A percentile compares a stretch with the other conserved stretches of the same genome.
These are phyloP conservation scores for Odontamblyopus lacepedii DNA, from an alignment of 2,797 vertebrate species.

Conservation along the genomic window DNA sequence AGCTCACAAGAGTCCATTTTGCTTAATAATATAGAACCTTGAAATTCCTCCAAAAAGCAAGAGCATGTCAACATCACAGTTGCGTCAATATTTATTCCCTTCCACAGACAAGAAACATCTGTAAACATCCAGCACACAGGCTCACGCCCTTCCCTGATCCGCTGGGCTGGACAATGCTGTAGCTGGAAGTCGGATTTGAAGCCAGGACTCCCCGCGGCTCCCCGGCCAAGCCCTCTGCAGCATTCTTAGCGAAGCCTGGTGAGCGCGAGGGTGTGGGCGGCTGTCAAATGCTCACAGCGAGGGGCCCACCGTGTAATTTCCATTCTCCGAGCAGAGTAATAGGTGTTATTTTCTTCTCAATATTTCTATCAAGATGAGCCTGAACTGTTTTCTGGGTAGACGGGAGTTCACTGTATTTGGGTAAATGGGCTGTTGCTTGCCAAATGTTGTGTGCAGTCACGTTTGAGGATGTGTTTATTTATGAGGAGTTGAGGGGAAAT, in stretches of 20 bases:
- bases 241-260: not conserved
- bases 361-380: not conserved
- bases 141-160: not conserved
- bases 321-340: constrained; percentile 3
- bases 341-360: constrained; percentile 7
- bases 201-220: not conserved
- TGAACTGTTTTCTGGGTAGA: not conserved
- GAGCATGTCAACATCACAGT: no score
- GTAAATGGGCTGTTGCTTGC: not conserved
- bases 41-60: no score
- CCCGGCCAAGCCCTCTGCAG: not conserved
- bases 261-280: not conserved
- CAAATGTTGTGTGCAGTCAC: not conserved
- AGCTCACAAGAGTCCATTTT: no score
- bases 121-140: not conserved
- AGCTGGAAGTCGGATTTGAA: not conserved
- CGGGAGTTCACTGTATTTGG: not conserved
- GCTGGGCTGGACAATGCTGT: not conserved
- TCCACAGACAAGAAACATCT: not conserved
- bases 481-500: not conserved
- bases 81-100: not conserved
- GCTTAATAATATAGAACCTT: no score
- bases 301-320: constrained; percentile 5
- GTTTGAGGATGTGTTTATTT: not conserved
- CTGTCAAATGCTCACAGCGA: constrained; percentile 2